Conservation (phyloP, 1,140 invertebrate species). For the Anoplolepis gracilipes region DNA sequence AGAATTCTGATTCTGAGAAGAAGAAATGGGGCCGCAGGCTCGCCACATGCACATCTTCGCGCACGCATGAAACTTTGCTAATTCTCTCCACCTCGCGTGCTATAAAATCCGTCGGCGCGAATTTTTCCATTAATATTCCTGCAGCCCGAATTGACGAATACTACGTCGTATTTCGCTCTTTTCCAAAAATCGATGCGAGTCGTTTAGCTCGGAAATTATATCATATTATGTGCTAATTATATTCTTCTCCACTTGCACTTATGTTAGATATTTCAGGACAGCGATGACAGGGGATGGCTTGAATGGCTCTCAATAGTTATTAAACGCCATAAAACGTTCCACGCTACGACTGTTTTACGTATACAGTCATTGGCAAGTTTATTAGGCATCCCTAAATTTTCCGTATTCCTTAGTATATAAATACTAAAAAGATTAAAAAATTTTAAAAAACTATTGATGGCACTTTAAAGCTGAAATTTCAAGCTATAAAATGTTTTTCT, state of each 20-base stretch:
- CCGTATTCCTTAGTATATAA: no score
- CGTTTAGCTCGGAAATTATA: slow-evolving; percentile 17
- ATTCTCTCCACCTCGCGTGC: slow-evolving; percentile 35
- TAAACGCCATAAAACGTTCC: slow-evolving; percentile 65
- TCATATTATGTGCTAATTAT: background rate
- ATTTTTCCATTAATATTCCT: slow-evolving; percentile 60
- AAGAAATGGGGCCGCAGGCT: slow-evolving; percentile 16
- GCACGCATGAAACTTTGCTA: slow-evolving; percentile 20
- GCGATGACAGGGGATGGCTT: background rate
- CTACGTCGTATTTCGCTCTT: background rate
- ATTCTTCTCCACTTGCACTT: slow-evolving; percentile 28
- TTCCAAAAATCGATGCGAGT: slow-evolving; percentile 11
- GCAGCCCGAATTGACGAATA: background rate
- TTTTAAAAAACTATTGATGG: no score
- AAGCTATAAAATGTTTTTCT: no score
- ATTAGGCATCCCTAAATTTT: no score
- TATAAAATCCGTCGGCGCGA: slow-evolving; percentile 35
- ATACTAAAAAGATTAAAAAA: no score
- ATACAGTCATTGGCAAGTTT: no score
- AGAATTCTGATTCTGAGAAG: slow-evolving; percentile 16
- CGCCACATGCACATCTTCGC: slow-evolving; percentile 38
- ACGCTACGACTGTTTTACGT: slow-evolving; percentile 40
- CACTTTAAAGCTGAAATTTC: no score
- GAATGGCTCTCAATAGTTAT: slow-evolving; percentile 59
- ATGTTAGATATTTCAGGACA: background rate